These are phyloP conservation scores for Notodonta dromedarius DNA, from an alignment of 2,888 invertebrate genomes.

Conservation along the genomic window DNA sequence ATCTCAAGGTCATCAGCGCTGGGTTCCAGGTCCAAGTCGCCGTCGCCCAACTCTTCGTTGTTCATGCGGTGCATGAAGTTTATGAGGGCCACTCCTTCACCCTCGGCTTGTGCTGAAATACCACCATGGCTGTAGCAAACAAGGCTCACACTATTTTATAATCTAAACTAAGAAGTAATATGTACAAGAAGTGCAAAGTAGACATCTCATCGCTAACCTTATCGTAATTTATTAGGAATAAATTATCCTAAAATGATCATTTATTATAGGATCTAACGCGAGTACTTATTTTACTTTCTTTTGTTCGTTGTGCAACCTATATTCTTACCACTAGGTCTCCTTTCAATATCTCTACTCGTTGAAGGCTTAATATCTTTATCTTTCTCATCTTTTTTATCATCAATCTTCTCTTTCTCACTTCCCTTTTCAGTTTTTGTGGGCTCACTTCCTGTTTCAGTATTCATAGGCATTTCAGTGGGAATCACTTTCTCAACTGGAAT, in stretches of 20 bases:
- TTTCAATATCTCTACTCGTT: conserved; percentile 23
- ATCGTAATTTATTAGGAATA: no score
- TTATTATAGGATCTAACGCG: no score
- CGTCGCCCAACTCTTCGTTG: conserved; percentile 38
- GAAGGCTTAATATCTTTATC: conserved; percentile 23
- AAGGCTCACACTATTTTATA: no score
- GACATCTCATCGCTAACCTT: no score
- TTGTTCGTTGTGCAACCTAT: not conserved
- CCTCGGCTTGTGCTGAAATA: conserved; percentile 43
- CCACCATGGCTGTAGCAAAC: not conserved
- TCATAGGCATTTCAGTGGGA: conserved; percentile 23
- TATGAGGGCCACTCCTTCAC: conserved; percentile 60
- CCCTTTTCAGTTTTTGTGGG: conserved; percentile 16
- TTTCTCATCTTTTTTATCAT: conserved; percentile 19
- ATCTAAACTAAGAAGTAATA: no score
- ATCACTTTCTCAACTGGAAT: conserved; percentile 27
- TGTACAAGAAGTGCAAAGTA: no score
- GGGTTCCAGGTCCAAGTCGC: conserved; percentile 60
- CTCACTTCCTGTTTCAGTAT: conserved; percentile 28
- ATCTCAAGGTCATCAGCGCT: conserved; percentile 74
- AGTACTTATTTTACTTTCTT: no score
- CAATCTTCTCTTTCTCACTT: conserved; percentile 19
- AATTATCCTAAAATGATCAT: no score
- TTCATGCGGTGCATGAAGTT: conserved; percentile 60
- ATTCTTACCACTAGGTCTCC: conserved; percentile 40